Evolutionary conservation across 2,888 invertebrate genomes (phyloP), one percentile per base, ranked within the genome.

Genomic region (Oscheius sp.): DNA sequence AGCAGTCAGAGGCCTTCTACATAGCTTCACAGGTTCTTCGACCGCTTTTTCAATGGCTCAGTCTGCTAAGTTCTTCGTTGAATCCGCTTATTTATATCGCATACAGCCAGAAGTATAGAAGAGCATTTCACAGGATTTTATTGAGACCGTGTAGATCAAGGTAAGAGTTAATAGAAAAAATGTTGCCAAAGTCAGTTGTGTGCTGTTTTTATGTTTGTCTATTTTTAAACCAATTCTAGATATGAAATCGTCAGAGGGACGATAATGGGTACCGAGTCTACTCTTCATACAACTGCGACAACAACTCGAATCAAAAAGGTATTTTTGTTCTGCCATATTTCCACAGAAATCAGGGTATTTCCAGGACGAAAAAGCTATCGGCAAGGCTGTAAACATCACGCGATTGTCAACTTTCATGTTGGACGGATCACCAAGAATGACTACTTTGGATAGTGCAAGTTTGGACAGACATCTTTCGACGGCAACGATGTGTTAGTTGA

Each of bases 1-100:
- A 74, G 26, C 68, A 73, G 20, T 81, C 83, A 14, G 67, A 77
- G 1, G 24, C 74, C 8, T 76, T 77, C 67, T 51, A 67, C 8
- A 70, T 79, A 22, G 75, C 77, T 26, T 77, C 77, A 0, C 72
- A 69, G 66, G 62, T 82, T 20, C 71, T 83, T 17, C 75, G 84
- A 6, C 85, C 85, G 2, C 71, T 83, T 17, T 85, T 86, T 57
- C 83, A 86, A 74, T 86, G 86, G 86, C 72, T 86, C 17, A 80
- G 81, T 1, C 68, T 86, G 20, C 69, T 85, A 14, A 82, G 82
- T 22, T 80, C 80, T 22, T 80, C 81, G 9, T 49, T 86, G 41
- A 86, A 86, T 66, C 86, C 86, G 6, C 71, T 86, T 6, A 81
- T 86, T 45, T 86, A 86, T 71, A 83, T 84, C 44, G 80, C 77